A percentile compares a stretch with the other conserved stretches of the same genome.
These are phyloP conservation scores for Pharmacophagus antenor DNA, from an alignment of 2,888 invertebrate genomes.

Conservation along the genomic window DNA sequence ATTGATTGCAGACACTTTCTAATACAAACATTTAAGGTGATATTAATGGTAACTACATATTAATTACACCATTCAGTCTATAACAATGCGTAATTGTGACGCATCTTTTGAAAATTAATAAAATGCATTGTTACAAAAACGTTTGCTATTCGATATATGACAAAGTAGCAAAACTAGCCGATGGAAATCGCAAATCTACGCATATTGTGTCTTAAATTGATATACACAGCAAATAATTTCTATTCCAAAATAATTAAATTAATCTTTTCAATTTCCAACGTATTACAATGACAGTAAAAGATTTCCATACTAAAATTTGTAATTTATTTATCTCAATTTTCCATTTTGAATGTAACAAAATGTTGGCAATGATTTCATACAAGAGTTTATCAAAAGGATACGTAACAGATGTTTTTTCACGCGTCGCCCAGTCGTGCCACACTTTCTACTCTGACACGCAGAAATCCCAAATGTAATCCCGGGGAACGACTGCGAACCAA, in stretches of 20 bases:
- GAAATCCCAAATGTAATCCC: slow-evolving; percentile 76
- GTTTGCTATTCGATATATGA: no score
- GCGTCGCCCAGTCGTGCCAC: slow-evolving; percentile 53
- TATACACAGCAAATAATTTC: no score
- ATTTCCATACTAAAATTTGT: no score
- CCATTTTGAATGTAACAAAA: slow-evolving; percentile 28
- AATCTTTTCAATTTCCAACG: no score
- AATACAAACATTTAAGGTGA: slow-evolving; percentile 40
- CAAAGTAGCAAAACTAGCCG: no score
- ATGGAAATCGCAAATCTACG: no score
- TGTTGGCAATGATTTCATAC: slow-evolving; percentile 50
- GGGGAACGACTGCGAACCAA: slow-evolving; percentile 65
- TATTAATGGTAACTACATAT: slow-evolving; percentile 27
- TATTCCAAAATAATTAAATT: no score
- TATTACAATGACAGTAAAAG: no score
- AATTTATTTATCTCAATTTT: neutral
- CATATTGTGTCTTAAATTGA: no score
- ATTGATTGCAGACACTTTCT: slow-evolving; percentile 48
- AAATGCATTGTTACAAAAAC: neutral
- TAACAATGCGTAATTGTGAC: neutral
- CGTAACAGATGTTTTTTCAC: slow-evolving; percentile 77
- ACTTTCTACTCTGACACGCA: slow-evolving; percentile 48
- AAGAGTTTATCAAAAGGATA: slow-evolving; percentile 56
- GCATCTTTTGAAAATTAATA: neutral
- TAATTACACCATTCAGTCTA: slow-evolving; percentile 7